These are phyloP conservation scores for Notocelia uddmanniana DNA, from an alignment of 2,888 invertebrate species.

Conservation along the genomic window DNA sequence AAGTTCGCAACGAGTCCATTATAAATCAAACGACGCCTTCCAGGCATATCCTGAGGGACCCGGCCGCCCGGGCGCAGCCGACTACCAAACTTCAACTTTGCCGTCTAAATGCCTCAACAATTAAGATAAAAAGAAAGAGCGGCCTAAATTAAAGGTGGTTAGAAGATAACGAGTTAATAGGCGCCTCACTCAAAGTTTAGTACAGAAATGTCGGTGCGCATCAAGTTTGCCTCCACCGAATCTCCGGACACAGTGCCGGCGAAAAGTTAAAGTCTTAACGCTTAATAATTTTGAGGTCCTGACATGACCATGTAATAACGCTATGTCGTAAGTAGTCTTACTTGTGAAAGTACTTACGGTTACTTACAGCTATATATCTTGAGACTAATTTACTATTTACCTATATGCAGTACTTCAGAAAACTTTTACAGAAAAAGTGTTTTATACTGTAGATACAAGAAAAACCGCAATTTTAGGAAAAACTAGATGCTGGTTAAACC, in stretches of 20 bases:
- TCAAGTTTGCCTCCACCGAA: conserved; percentile 48
- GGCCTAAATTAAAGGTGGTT: conserved; percentile 84
- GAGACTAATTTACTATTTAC: neutral
- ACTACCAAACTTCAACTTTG: conserved; percentile 80
- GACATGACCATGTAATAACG: conserved; percentile 22
- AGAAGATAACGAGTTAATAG: conserved; percentile 85
- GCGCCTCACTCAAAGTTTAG: conserved; percentile 67
- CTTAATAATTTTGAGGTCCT: conserved; percentile 22
- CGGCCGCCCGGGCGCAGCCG: conserved; percentile 69
- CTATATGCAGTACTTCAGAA: neutral
- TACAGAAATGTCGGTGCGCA: conserved; percentile 58
- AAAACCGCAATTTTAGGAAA: neutral
- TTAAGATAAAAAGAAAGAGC: conserved; percentile 86
- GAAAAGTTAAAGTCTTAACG: conserved; percentile 17
- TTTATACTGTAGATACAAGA: neutral
- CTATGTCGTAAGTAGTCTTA: neutral
- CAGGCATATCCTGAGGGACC: conserved; percentile 84
- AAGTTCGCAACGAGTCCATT: conserved; percentile 86
- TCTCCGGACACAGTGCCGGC: conserved; percentile 39
- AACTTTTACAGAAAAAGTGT: neutral
- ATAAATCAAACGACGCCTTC: conserved; percentile 86
- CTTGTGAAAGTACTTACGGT: too few relatives aligned
- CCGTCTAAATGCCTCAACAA: conserved; percentile 84
- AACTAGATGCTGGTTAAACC: neutral
- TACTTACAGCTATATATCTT: neutral